Base-by-base conservation (phyloP, 2,888 invertebrate species). In the Luperina nickerlii region DNA sequence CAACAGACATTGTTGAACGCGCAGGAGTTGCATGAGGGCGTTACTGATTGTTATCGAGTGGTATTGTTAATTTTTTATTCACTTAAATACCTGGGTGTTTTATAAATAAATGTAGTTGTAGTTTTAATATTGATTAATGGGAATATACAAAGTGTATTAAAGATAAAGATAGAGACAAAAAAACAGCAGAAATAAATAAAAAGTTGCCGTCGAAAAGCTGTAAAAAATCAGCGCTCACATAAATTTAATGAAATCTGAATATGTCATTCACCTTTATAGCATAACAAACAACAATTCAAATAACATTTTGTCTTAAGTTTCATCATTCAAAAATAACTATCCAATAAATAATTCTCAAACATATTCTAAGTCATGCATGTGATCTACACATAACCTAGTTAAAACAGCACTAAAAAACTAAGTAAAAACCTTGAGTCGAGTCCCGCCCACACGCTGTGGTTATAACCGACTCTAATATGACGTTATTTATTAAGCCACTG, bases 401-500 rank as follows among this genome's bases (percentile, higher is more conserved):
- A 80, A 82, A 80, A 77, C 73, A 27, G 79, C 73, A 85, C 73
- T 87, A 88, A 87, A 87, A 87, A 82, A 76, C 74, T 78, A 75
- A 82, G 79, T 84, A 83, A 88, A 87, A 89, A 85, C 82, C 85
- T 83, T 84, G 87, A 81, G 81, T 69, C 67, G 32, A 79, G 82
- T 83, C 76, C 83, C 93, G 91, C 95, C 94, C 92, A 90, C 92
- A 90, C 93, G 80, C 83, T 60, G 79, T 87, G 87, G 89, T 92
- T 92, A 94, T 92, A 93, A 88, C 93, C 87, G 89, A 86, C 92
- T 94, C 94, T 95, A 95, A 95, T 94, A 93, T 94, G 95, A 95
- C 93, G 89, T 95, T 95, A 95, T 96, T 96, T 95, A 96, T 95
- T 92, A 91, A 91, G 83, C 90, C 91, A 84, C 83, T 67, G 78